Base-by-base conservation (phyloP, 2,888 invertebrate genomes). In the Acleris laterana region DNA sequence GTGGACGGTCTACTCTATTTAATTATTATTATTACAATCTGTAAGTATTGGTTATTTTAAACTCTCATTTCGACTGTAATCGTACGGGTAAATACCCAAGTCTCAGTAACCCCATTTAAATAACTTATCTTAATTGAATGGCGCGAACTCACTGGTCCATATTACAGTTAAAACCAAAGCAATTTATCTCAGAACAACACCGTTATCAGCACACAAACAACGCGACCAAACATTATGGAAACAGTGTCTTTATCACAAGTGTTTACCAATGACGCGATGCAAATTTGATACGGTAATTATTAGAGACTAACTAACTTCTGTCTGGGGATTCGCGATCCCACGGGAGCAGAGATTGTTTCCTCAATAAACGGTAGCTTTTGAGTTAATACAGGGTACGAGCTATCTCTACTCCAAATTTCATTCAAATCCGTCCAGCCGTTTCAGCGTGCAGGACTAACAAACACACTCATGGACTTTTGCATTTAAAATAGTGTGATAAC, bases 61-160 rank as follows among this genome's bases (percentile, higher is more conserved):
- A 38, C 3, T 38, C 13, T 44, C 44, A n/a, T n/a, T n/a, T n/a
- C n/a, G n/a, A n/a, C n/a, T n/a, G 16, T 17, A 46, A 16, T 46
- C 17, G 17, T 46, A 16, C 0, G n/a, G n/a, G 46, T 17, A 46
- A 46, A 17, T 46, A 46, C n/a, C n/a, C 17, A 46, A 38, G 38
- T 38, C 38, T 38, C 38, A 38, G 38, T 46, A 46, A 46, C 13
- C 46, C 7, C 17, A 46, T 46, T 46, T n/a, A 16, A 6, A n/a
- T 17, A n/a, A 46, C 46, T 17, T 42, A 55, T 55, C 55, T 16
- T 3, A 55, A 55, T 16, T 6, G 7, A 42, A 22, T 55, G 55
- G 42, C 55, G 55, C 38, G n/a, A 55, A 42, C 38, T 32, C n/a
- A 46, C n/a, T 38, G 20, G 5, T 55, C 13, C 20, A 20, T 16